Evolutionary conservation across 2,113 vertebrate species (phyloP).

Genomic region (Climacteris rufus): DNA sequence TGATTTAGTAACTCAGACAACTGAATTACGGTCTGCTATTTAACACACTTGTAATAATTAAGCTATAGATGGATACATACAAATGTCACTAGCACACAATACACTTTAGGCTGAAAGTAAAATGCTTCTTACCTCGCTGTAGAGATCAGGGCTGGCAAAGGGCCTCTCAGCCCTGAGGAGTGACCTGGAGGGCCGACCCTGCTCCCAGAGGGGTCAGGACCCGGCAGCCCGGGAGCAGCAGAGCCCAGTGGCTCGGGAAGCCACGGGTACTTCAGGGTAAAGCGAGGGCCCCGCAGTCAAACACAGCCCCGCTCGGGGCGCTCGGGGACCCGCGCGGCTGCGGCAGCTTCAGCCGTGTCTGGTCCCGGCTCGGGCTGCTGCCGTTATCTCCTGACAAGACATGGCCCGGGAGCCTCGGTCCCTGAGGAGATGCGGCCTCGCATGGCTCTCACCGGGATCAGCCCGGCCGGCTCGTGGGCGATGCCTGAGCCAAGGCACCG

Average conservation of each 20-base stretch:
- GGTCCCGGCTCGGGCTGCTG: background rate
- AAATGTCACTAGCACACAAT: rapidly evolving
- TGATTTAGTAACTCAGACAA: background rate
- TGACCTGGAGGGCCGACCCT: background rate
- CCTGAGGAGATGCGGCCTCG: background rate
- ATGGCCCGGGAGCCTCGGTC: background rate
- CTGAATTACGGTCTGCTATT: background rate
- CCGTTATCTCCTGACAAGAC: background rate
- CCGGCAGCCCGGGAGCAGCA: background rate
- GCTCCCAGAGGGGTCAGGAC: background rate
- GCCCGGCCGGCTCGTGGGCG: background rate
- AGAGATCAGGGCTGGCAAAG: background rate
- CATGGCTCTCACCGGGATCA: background rate
- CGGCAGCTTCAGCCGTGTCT: background rate
- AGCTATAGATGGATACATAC: background rate
- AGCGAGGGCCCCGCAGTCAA: rapidly evolving
- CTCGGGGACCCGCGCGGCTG: rapidly evolving
- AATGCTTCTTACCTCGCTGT: rapidly evolving
- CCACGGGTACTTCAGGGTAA: background rate
- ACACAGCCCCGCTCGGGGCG: too few species aligned
- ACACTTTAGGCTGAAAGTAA: background rate
- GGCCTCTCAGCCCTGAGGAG: background rate
- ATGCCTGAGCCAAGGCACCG: background rate
- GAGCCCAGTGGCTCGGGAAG: rapidly evolving
- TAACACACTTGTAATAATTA: background rate